A percentile compares a stretch with the other conserved stretches of the same genome.
These are phyloP conservation scores for Masnerella sp. DNA, from an alignment of 2,888 invertebrate species.

Conservation along the genomic window DNA sequence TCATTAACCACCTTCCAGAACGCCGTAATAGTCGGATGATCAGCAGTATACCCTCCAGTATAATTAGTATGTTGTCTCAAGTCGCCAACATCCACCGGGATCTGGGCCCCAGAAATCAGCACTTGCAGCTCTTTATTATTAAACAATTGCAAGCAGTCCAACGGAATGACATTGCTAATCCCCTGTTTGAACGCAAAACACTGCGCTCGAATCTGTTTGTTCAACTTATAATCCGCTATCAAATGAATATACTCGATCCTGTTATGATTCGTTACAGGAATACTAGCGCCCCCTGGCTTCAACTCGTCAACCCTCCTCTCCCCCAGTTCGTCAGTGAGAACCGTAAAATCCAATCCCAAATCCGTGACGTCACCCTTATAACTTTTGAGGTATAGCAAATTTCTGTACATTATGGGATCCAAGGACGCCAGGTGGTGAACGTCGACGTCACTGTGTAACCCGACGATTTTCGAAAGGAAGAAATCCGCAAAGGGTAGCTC, in stretches of 20 bases:
- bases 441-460: conserved; percentile 87
- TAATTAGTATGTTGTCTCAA: conserved; percentile 92
- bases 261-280: conserved; percentile 94
- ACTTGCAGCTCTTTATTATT: conserved; percentile 95
- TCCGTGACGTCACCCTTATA: conserved; percentile 92
- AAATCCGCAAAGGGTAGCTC: conserved; percentile 97
- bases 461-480: conserved; percentile 92
- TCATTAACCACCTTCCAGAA: conserved; percentile 94
- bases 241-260: conserved; percentile 97
- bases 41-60: conserved; percentile 89
- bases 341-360: conserved; percentile 94
- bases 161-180: conserved; percentile 91
- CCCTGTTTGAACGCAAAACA: conserved; percentile 94
- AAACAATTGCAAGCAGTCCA: conserved; percentile 97
- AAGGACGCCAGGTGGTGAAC: conserved; percentile 95
- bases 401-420: conserved; percentile 94
- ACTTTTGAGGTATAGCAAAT: conserved; percentile 91
- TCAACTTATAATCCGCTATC: conserved; percentile 97
- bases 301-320: conserved; percentile 93
- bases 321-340: conserved; percentile 92
- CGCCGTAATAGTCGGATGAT: conserved; percentile 89
- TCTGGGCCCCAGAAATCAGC: conserved; percentile 96
- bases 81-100: conserved; percentile 95
- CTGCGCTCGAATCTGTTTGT: conserved; percentile 91
- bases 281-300: conserved; percentile 93